Base-by-base conservation (phyloP, 2,797 vertebrate species). In the Sciaenops ocellatus region DNA sequence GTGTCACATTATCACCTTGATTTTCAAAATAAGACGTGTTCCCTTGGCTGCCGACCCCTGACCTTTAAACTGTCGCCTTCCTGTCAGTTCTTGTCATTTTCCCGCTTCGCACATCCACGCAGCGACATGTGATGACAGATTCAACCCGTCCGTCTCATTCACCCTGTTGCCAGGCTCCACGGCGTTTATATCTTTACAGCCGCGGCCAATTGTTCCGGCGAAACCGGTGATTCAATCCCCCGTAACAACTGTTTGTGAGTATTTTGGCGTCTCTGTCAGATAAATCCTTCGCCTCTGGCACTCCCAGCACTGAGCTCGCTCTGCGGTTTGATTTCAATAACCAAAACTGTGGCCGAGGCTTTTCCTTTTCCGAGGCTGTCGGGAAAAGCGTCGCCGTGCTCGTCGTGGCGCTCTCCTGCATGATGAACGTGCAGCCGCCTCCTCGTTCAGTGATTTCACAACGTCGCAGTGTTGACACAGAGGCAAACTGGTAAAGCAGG, bases 91-190 rank as follows among this genome's bases (percentile, higher is more conserved):
- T 8, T 34, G 28, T 30, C n/a, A 28, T 28, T 28, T 28, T 28
- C 26, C 26, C 26, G 26, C 26, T 1, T 30, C n/a, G n/a, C n/a
- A n/a, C n/a, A n/a, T n/a, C n/a, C n/a, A n/a, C n/a, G n/a, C n/a
- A n/a, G n/a, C n/a, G n/a, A n/a, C n/a, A 3, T 24, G 15, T 15
- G 54, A 56, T 38, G 69, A 76, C 70, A 18, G 48, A 84, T 48
- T 75, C 13, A 82, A 85, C 83, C 63, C 41, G 77, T 85, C 52
- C 2, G n/a, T 60, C 79, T 80, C 42, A 71, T 71, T 84, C 34
- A 0, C 20, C 52, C 17, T 50, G 69, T 79, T 79, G 76, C 76
- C 38, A 10, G 47, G 81, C 51, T 10, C 26, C 22, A 38, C 69
- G 20, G 42, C 26, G 18, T 18, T 55, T 67, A 11, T 22, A 10